Conservation (phyloP, 2,113 vertebrate species). For the Larimichthys crocea region DNA sequence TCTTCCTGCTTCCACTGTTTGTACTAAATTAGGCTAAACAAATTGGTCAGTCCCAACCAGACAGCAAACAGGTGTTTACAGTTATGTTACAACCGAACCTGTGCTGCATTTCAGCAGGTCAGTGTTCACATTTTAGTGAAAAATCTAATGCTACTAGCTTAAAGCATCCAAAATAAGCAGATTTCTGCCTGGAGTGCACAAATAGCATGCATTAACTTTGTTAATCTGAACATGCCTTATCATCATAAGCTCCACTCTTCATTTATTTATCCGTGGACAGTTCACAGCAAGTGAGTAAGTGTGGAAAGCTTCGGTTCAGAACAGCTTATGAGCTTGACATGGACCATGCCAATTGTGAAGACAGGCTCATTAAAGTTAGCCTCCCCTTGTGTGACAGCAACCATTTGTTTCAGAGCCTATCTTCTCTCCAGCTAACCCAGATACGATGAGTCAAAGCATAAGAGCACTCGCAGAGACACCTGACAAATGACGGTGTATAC, state of each 20-base stretch:
- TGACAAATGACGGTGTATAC: slow-evolving; percentile 64
- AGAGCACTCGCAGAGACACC: slow-evolving; percentile 41
- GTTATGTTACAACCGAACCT: too few relatives aligned
- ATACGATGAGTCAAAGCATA: slow-evolving; percentile 51
- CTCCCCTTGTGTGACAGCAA: slow-evolving; percentile 57
- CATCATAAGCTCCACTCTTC: slow-evolving; percentile 15
- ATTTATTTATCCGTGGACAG: slow-evolving; percentile 19
- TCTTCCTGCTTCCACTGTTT: too few relatives aligned
- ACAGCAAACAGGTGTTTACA: too few relatives aligned
- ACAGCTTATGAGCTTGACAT: slow-evolving; percentile 39
- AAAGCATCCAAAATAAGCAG: background rate
- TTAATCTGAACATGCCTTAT: background rate
- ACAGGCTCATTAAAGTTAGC: slow-evolving; percentile 71
- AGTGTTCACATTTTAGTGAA: background rate
- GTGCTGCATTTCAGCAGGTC: background rate
- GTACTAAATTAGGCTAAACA: too few relatives aligned
- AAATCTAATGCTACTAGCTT: too few relatives aligned
- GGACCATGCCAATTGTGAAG: slow-evolving; percentile 49
- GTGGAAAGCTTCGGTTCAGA: slow-evolving; percentile 22
- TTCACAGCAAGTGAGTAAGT: background rate
- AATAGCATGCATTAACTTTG: slow-evolving; percentile 15
- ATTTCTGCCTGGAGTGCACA: slow-evolving; percentile 13
- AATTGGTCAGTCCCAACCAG: too few relatives aligned
- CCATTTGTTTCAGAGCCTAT: slow-evolving; percentile 66
- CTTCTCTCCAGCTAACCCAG: slow-evolving; percentile 54